Percentiles rank a stretch among this genome's conserved stretches.
These are phyloP conservation scores for Drosophila dunni DNA, from an alignment of 1,140 invertebrate genomes.

Conservation along the genomic window DNA sequence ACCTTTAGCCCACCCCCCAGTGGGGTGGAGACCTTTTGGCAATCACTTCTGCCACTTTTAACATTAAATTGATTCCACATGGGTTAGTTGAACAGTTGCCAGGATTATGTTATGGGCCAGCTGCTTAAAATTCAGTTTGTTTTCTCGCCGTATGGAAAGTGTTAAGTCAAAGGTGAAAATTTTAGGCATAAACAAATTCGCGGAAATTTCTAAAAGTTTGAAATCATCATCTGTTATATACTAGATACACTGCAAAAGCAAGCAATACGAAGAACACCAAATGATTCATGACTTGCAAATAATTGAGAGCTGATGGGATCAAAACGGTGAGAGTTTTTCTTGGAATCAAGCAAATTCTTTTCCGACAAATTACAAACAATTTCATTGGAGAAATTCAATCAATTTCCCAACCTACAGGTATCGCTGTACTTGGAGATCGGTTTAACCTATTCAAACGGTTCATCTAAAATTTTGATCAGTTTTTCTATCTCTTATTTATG, in stretches of 20 bases:
- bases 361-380: too few relatives aligned
- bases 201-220: neutral
- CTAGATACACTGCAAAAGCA: neutral
- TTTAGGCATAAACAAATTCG: constrained; percentile 11
- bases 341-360: neutral
- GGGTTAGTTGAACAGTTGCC: constrained; percentile 41
- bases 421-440: too few relatives aligned
- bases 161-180: too few relatives aligned
- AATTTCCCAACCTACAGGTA: too few relatives aligned
- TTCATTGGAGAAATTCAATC: too few relatives aligned
- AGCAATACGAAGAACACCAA: constrained; percentile 4
- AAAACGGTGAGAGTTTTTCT: neutral
- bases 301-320: neutral
- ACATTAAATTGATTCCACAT: constrained; percentile 53
- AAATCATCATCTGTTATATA: constrained; percentile 1
- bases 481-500: too few relatives aligned
- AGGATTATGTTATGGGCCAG: constrained; percentile 24
- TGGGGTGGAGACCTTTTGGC: neutral
- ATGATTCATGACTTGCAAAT: neutral
- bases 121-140: neutral
- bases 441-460: too few relatives aligned
- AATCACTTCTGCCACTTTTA: constrained; percentile 29
- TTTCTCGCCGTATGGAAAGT: neutral
- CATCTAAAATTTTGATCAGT: too few relatives aligned
- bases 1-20: constrained; percentile 11